These are phyloP conservation scores for Drosophila nigricruria DNA, from an alignment of 2,888 invertebrate genomes.

Conservation along the genomic window DNA sequence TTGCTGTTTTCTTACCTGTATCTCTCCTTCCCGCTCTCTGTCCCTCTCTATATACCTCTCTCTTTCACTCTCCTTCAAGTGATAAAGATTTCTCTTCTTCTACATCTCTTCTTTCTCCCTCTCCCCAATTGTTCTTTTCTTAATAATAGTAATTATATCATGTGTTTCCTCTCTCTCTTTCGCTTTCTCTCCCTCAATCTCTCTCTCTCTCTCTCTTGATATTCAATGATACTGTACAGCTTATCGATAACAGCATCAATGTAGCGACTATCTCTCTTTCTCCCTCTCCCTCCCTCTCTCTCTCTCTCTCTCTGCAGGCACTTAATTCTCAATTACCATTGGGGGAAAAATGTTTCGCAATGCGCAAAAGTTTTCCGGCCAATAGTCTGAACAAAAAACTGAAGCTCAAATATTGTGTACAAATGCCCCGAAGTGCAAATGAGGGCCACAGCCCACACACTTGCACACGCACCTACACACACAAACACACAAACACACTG, in stretches of 20 bases:
- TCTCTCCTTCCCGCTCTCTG: too few relatives aligned
- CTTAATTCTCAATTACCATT: conserved; percentile 59
- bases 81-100: neutral
- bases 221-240: neutral
- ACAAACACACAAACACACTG: neutral
- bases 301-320: conserved; percentile 11
- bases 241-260: conserved; percentile 46
- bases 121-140: neutral
- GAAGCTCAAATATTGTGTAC: conserved; percentile 55
- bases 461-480: conserved; percentile 7
- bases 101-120: neutral
- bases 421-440: conserved; percentile 54
- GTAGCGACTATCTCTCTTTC: conserved; percentile 22
- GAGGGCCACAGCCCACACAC: conserved; percentile 32
- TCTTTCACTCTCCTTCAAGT: too few relatives aligned
- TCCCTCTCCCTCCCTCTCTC: neutral
- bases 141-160: neutral
- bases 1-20: neutral
- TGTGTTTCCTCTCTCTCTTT: too few relatives aligned
- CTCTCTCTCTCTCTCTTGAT: neutral
- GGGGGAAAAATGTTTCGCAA: conserved; percentile 45
- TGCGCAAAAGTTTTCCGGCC: conserved; percentile 50
- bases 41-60: too few relatives aligned
- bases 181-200: neutral
- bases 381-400: conserved; percentile 34